Conservation (phyloP, 2,888 invertebrate species). For the Drosophila kanekoi region DNA sequence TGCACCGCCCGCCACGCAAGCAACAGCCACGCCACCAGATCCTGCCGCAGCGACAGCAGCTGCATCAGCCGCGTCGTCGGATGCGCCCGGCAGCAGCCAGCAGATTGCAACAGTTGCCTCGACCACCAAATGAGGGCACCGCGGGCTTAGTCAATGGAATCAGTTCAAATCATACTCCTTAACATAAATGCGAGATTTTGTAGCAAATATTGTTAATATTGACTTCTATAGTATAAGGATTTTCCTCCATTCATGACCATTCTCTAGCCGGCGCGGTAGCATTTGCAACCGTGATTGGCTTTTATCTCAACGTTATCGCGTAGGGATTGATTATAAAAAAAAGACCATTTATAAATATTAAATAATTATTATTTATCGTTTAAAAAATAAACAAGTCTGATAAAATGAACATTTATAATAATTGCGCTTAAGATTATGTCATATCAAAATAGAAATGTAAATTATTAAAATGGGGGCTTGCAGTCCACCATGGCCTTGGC, state of each 20-base stretch:
- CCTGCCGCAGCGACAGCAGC: constrained; percentile 2
- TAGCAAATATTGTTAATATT: constrained; percentile 27
- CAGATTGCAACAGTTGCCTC: constrained; percentile 74
- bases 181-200: constrained; percentile 25
- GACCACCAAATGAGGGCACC: constrained; percentile 63
- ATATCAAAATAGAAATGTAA: constrained; percentile 6
- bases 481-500: constrained; percentile 90
- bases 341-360: constrained; percentile 46
- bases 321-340: constrained; percentile 34
- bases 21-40: background rate
- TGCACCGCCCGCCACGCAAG: background rate
- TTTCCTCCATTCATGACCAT: constrained; percentile 39
- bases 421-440: constrained; percentile 49
- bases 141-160: constrained; percentile 8
- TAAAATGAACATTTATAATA: constrained; percentile 43
- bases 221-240: constrained; percentile 23
- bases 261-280: constrained; percentile 14
- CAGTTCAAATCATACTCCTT: constrained; percentile 49
- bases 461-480: constrained; percentile 85
- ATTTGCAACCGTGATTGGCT: constrained; percentile 1
- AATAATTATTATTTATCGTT: constrained; percentile 69
- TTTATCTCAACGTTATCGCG: constrained; percentile 36
- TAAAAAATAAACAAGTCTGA: constrained; percentile 39
- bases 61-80: constrained; percentile 11
- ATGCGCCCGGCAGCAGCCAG: constrained; percentile 63